Evolutionary conservation across 1,140 invertebrate species (phyloP).

Genomic region (Euschistus heros): DNA sequence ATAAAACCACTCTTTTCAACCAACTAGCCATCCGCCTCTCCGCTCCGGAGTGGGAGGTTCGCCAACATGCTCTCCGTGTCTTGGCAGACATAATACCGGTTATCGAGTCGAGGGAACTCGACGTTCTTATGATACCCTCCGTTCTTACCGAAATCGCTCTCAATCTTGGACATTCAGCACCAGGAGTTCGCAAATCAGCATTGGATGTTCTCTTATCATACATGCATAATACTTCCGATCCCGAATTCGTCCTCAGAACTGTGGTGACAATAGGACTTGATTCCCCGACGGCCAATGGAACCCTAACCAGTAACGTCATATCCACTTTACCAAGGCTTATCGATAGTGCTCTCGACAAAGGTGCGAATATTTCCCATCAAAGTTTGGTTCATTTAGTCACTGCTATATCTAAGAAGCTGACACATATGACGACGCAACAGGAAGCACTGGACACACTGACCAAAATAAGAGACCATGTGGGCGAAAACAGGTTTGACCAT

Average conservation of each 20-base stretch:
- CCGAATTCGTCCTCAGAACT: conserved; percentile 45
- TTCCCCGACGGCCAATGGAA: conserved; percentile 27
- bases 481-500: conserved; percentile 47
- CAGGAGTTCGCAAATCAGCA: conserved; percentile 62
- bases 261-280: conserved; percentile 54
- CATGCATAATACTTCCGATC: conserved; percentile 44
- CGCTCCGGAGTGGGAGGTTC: conserved; percentile 68
- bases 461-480: conserved; percentile 53
- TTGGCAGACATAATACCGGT: conserved; percentile 61
- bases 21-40: conserved; percentile 57
- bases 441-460: conserved; percentile 51
- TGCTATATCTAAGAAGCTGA: conserved; percentile 50
- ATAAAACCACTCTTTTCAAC: conserved; percentile 49
- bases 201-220: conserved; percentile 57
- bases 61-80: conserved; percentile 63
- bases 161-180: conserved; percentile 62
- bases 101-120: conserved; percentile 43
- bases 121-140: conserved; percentile 42
- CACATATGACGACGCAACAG: conserved; percentile 54
- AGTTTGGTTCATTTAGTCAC: conserved; percentile 37
- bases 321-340: conserved; percentile 36
- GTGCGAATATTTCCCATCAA: conserved; percentile 26
- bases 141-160: conserved; percentile 54
- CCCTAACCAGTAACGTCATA: conserved; percentile 31
- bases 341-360: conserved; percentile 31